Conservation (phyloP, 2,888 invertebrate species). For the Megalurothrips usitatus region DNA sequence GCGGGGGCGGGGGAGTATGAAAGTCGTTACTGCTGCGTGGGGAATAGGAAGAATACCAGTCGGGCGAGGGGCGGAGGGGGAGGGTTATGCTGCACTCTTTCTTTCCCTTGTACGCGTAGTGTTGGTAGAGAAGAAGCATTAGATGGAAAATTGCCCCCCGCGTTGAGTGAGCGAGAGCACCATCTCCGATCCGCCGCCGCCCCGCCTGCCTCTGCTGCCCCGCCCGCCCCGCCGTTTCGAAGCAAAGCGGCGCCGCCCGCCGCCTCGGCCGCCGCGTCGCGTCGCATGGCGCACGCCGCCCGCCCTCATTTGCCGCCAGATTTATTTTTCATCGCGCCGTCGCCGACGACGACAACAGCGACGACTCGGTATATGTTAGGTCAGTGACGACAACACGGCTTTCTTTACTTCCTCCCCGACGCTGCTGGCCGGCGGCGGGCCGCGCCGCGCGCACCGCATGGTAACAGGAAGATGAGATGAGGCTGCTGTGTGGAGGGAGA, state of each 20-base stretch:
- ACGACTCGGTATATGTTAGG: background rate
- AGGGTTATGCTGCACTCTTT: background rate
- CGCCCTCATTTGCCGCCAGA: constrained; percentile 2
- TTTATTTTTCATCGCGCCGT: background rate
- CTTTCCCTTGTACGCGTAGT: too few species aligned
- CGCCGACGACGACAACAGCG: background rate
- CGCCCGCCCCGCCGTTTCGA: background rate
- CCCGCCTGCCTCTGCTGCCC: background rate
- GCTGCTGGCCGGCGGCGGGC: background rate
- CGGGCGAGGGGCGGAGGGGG: background rate
- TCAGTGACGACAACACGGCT: constrained; percentile 18
- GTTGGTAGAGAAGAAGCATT: too few species aligned
- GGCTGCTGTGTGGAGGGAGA: background rate
- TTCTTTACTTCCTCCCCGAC: background rate
- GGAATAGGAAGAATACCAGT: background rate
- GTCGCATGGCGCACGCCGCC: background rate
- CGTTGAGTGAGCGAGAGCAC: background rate
- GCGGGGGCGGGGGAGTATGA: too few species aligned
- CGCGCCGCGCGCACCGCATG: background rate
- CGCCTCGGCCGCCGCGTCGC: background rate
- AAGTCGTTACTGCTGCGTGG: too few species aligned
- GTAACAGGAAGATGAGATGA: background rate
- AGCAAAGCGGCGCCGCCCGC: background rate
- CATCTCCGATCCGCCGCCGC: background rate
- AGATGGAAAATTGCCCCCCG: too few species aligned